phyloP scores from a whole-genome alignment of 2,888 invertebrate genomes.

The Pollenia amentaria region DNA sequence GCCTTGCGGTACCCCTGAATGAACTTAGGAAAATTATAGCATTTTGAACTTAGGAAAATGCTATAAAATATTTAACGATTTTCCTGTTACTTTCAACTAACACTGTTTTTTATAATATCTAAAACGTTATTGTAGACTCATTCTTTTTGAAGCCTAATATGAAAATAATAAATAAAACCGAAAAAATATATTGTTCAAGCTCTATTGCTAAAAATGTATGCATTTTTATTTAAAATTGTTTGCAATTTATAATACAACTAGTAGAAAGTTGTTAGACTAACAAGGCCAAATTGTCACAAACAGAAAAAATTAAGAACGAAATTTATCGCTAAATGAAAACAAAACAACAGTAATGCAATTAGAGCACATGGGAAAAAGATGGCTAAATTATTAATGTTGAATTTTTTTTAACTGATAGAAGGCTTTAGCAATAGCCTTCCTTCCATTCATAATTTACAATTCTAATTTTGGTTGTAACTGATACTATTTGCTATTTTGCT shows the following conservation, averaged over 20 bases:
- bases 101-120: background rate
- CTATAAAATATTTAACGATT: background rate
- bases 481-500: constrained; percentile 7
- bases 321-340: constrained; percentile 23
- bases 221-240: constrained; percentile 16
- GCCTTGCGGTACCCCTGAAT: no score
- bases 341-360: background rate
- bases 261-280: background rate
- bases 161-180: background rate
- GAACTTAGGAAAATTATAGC: no score
- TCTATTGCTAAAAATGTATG: constrained; percentile 17
- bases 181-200: background rate
- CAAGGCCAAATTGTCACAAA: background rate
- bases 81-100: background rate
- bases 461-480: constrained; percentile 50
- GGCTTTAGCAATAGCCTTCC: background rate
- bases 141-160: background rate
- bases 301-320: background rate
- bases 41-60: no score
- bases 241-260: background rate
- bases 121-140: no score
- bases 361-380: background rate
- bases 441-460: constrained; percentile 40
- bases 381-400: constrained; percentile 32
- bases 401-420: constrained; percentile 40